Evolutionary conservation across 2,113 vertebrate genomes (phyloP).

Genomic region (Calonectris borealis): DNA sequence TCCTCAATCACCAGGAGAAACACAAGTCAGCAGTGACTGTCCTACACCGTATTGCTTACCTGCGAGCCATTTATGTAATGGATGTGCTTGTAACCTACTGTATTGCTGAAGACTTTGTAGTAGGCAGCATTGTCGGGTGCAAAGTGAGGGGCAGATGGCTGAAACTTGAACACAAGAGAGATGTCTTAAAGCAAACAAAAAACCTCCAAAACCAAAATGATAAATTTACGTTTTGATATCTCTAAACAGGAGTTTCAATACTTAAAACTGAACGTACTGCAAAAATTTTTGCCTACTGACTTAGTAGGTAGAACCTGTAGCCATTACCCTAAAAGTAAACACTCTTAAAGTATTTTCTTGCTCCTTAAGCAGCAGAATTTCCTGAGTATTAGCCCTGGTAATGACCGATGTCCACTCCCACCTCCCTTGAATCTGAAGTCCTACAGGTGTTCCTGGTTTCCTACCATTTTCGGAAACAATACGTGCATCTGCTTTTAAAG

Average conservation of each 20-base stretch:
- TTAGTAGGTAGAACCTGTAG: not conserved
- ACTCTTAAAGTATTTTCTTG: not conserved
- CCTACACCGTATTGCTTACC: conserved; percentile 13
- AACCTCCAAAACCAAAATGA: not conserved
- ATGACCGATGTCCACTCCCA: not conserved
- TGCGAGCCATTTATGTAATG: conserved; percentile 65
- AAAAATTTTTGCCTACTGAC: not conserved
- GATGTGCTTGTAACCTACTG: conserved; percentile 88
- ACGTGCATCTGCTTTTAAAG: not conserved
- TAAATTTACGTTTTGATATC: not conserved
- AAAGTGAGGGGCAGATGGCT: conserved; percentile 85
- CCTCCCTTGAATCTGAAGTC: not conserved
- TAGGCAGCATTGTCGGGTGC: conserved; percentile 80
- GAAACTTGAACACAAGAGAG: conserved; percentile 79
- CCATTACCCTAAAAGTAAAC: not conserved
- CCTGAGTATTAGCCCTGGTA: not conserved
- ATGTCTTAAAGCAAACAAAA: conserved; percentile 1
- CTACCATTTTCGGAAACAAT: not conserved
- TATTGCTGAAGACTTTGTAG: conserved; percentile 89
- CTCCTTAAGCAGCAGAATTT: not conserved
- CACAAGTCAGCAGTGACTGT: not conserved
- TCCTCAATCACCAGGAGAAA: not conserved
- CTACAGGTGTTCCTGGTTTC: not conserved
- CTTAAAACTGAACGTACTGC: not conserved
- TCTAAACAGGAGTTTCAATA: not conserved